These are phyloP conservation scores for Cyphomyrus discorhynchus DNA, from an alignment of 2,113 vertebrate genomes.

Conservation along the genomic window DNA sequence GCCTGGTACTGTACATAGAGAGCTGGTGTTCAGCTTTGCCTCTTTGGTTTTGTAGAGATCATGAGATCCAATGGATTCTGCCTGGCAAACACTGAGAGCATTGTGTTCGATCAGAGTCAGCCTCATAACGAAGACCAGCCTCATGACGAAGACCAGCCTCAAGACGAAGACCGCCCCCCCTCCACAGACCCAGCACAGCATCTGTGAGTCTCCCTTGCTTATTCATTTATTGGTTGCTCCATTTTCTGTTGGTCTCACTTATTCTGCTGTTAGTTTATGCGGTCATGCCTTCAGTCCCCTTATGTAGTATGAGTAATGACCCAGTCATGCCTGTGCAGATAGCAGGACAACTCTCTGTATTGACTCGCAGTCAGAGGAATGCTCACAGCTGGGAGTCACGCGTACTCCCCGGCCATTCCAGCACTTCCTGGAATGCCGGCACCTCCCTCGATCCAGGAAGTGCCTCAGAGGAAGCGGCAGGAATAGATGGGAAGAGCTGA, in stretches of 20 bases:
- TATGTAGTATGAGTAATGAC: neutral
- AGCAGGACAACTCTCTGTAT: neutral
- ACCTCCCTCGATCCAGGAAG: slow-evolving; percentile 7
- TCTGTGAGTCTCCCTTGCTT: slow-evolving; percentile 50
- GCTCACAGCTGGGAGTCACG: neutral
- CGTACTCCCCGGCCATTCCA: neutral
- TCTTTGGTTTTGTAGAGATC: slow-evolving; percentile 60
- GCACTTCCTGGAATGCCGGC: slow-evolving; percentile 4
- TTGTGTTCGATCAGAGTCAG: slow-evolving; percentile 73
- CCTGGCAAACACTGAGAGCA: slow-evolving; percentile 79
- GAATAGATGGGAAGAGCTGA: neutral
- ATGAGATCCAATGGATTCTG: slow-evolving; percentile 81
- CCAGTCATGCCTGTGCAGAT: neutral
- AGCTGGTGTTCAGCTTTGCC: neutral
- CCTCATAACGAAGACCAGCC: slow-evolving; percentile 44
- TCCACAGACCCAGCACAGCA: slow-evolving; percentile 57
- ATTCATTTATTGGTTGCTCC: neutral
- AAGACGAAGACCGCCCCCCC: slow-evolving; percentile 59
- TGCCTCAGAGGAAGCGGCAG: neutral
- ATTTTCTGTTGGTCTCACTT: neutral
- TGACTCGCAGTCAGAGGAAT: neutral
- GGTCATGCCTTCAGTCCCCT: neutral
- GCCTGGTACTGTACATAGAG: neutral
- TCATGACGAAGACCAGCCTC: slow-evolving; percentile 42
- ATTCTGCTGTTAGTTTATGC: neutral